These are phyloP conservation scores for Pipistrellus kuhlii DNA, from an alignment of 2,797 vertebrate species.

Conservation along the genomic window DNA sequence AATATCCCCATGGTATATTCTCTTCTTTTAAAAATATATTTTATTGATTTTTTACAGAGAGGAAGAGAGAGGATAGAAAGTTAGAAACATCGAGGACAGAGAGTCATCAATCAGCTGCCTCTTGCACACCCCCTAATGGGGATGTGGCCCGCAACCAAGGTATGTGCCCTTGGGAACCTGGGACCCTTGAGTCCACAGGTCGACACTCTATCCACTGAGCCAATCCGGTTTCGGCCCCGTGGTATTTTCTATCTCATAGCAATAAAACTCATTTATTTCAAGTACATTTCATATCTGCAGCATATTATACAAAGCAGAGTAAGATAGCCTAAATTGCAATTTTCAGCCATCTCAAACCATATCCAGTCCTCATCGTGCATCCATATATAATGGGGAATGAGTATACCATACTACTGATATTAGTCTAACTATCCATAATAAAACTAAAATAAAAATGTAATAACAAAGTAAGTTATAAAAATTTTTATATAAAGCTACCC, in stretches of 20 bases:
- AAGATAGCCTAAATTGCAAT: background rate
- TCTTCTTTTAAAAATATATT: background rate
- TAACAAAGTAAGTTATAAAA: background rate
- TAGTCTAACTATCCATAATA: background rate
- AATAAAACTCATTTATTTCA: constrained; percentile 37
- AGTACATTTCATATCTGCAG: background rate
- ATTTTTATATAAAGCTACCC: too few species aligned
- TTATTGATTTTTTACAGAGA: too few species aligned
- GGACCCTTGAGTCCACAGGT: too few species aligned
- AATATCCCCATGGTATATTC: constrained; percentile 9
- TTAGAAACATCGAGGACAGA: too few species aligned
- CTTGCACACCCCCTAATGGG: too few species aligned
- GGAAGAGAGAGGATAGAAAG: too few species aligned
- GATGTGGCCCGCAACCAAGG: too few species aligned
- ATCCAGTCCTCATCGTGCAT: background rate
- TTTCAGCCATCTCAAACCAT: background rate
- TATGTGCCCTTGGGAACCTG: too few species aligned
- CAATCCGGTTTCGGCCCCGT: background rate
- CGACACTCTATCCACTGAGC: too few species aligned
- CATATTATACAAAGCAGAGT: background rate
- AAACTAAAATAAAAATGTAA: background rate
- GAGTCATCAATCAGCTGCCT: too few species aligned
- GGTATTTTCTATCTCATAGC: constrained; percentile 21
- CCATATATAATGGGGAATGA: background rate
- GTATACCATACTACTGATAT: background rate